These are phyloP conservation scores for Nyctereutes procyonoides DNA, from an alignment of 2,113 vertebrate species.

Conservation along the genomic window DNA sequence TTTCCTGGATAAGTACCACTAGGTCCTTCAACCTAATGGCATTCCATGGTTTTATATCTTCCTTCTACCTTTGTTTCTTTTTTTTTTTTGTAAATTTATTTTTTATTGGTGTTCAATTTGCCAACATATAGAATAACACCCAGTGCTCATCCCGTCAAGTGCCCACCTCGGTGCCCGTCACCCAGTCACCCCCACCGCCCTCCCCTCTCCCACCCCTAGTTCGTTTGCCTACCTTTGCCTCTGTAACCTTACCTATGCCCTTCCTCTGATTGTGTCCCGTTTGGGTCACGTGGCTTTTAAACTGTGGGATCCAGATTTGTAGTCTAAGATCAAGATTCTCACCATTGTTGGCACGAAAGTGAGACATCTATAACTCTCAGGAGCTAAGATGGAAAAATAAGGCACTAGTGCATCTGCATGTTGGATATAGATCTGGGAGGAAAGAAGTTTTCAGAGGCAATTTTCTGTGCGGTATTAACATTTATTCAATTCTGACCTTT, in stretches of 20 bases:
- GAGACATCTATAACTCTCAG: not conserved
- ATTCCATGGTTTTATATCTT: not conserved
- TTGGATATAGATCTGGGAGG: slow-evolving; percentile 34
- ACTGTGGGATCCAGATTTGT: not conserved
- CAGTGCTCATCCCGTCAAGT: too few relatives aligned
- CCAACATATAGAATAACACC: too few relatives aligned
- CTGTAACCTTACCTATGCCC: not conserved
- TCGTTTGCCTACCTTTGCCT: not conserved
- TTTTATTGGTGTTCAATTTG: too few relatives aligned
- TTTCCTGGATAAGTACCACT: not conserved
- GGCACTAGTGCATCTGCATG: slow-evolving; percentile 22
- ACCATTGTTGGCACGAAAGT: not conserved
- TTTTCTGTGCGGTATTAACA: slow-evolving; percentile 62
- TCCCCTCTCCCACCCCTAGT: too few relatives aligned
- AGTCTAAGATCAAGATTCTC: slow-evolving; percentile 2
- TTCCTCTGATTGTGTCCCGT: not conserved
- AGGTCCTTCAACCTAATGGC: not conserved
- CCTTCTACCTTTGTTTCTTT: not conserved
- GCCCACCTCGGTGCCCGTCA: too few relatives aligned
- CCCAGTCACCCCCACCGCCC: too few relatives aligned
- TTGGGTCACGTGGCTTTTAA: slow-evolving; percentile 1
- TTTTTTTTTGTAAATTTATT: too few relatives aligned
- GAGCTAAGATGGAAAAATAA: slow-evolving; percentile 47
- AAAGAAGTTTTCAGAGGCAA: slow-evolving; percentile 52
- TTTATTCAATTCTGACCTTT: slow-evolving; percentile 75